A percentile compares a stretch with the other conserved stretches of the same genome.
Evolutionary conservation across 2,888 invertebrate genomes (phyloP).

Genomic region (Pyrrhia umbra): DNA sequence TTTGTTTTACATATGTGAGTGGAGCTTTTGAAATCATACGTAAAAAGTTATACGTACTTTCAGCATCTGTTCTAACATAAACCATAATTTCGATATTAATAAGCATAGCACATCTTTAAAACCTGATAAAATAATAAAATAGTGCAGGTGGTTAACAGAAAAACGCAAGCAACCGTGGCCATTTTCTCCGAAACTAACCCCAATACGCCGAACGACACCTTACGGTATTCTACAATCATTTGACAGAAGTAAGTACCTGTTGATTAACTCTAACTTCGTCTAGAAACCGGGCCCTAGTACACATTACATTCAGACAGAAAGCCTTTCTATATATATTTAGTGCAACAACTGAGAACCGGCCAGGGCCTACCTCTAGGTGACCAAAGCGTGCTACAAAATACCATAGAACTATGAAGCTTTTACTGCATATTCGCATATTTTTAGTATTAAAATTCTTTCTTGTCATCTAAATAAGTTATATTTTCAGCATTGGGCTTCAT

Average conservation of each 20-base stretch:
- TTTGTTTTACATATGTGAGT: no score
- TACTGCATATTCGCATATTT: conserved; percentile 4
- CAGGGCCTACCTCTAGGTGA: conserved; percentile 76
- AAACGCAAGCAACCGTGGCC: background rate
- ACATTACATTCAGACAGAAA: conserved; percentile 72
- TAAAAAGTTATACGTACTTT: no score
- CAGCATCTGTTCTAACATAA: no score
- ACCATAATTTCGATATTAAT: background rate
- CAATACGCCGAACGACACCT: conserved; percentile 16
- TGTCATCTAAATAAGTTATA: no score
- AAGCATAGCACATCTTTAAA: background rate
- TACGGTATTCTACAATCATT: conserved; percentile 53
- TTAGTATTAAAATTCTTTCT: no score
- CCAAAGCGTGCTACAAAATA: conserved; percentile 69
- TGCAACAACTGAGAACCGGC: conserved; percentile 76
- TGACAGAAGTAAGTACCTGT: conserved; percentile 64
- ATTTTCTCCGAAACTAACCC: conserved; percentile 36
- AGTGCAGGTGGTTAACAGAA: background rate
- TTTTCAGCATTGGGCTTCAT: no score
- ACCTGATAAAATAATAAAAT: background rate
- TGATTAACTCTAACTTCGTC: conserved; percentile 67
- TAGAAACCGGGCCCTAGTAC: conserved; percentile 69
- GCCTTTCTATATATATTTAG: conserved; percentile 73
- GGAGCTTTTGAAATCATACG: background rate
- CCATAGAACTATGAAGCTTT: conserved; percentile 73